A percentile compares a stretch with the other conserved stretches of the same genome.
phyloP scores from a whole-genome alignment of 2,888 invertebrate genomes.

The Heliconius erato region DNA sequence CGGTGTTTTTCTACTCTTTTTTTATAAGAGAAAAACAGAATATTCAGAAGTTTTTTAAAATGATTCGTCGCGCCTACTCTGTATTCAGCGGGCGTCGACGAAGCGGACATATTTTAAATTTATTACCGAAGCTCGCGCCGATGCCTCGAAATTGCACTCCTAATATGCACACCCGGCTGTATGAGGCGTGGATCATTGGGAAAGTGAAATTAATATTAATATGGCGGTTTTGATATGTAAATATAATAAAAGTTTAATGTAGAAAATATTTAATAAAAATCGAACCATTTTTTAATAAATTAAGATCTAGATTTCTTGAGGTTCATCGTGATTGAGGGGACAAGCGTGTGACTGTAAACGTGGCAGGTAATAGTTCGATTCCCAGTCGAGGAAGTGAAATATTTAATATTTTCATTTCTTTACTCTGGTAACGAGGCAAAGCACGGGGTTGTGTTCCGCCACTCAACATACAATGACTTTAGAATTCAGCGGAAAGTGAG shows the following conservation, averaged over 20 bases:
- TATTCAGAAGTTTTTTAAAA: conserved; percentile 37
- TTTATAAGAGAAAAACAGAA: conserved; percentile 6
- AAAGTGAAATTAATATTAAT: conserved; percentile 19
- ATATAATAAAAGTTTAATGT: background rate
- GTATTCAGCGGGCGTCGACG: conserved; percentile 69
- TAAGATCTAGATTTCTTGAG: too few species aligned
- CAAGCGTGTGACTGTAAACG: too few species aligned
- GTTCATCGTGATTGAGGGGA: too few species aligned
- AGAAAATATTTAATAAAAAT: background rate
- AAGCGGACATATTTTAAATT: conserved; percentile 81
- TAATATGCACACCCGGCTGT: conserved; percentile 66
- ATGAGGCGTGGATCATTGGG: conserved; percentile 43
- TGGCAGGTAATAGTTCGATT: too few species aligned
- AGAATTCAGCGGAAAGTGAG: too few species aligned
- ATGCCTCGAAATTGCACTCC: conserved; percentile 73
- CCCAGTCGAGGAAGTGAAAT: too few species aligned
- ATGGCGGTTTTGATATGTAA: conserved; percentile 6
- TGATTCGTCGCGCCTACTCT: conserved; percentile 62
- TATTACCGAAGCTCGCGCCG: conserved; percentile 72
- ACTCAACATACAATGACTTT: too few species aligned
- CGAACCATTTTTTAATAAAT: background rate
- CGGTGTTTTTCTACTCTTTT: conserved; percentile 24
- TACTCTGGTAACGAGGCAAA: too few species aligned
- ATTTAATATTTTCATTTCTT: too few species aligned
- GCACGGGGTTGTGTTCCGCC: too few species aligned